phyloP scores from a whole-genome alignment of 2,888 invertebrate species.

The Cheilosia variabilis region DNA sequence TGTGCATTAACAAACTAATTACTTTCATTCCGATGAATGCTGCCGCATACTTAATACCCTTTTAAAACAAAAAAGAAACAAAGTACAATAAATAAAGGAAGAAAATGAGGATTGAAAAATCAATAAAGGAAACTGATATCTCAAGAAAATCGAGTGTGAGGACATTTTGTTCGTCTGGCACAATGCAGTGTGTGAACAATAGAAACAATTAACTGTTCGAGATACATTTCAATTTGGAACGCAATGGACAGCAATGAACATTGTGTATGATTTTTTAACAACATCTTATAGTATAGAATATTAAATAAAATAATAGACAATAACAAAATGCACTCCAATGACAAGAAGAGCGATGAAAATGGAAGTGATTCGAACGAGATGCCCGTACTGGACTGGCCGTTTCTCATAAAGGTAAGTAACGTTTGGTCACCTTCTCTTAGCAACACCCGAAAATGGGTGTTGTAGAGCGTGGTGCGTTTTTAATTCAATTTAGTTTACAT shows the following conservation, averaged over 20 bases:
- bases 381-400: slow-evolving; percentile 81
- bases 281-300: slow-evolving; percentile 24
- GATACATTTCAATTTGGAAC: slow-evolving; percentile 34
- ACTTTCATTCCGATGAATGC: slow-evolving; percentile 60
- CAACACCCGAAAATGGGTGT: slow-evolving; percentile 4
- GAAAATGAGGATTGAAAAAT: slow-evolving; percentile 69
- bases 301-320: slow-evolving; percentile 41
- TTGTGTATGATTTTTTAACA: slow-evolving; percentile 35
- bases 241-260: slow-evolving; percentile 40
- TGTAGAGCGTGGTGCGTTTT: neutral
- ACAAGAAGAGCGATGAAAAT: slow-evolving; percentile 65
- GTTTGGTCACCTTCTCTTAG: slow-evolving; percentile 2
- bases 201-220: slow-evolving; percentile 55
- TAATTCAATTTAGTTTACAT: neutral
- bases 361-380: slow-evolving; percentile 61
- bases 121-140: slow-evolving; percentile 68
- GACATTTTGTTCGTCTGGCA: slow-evolving; percentile 64
- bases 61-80: slow-evolving; percentile 7
- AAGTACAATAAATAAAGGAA: slow-evolving; percentile 20
- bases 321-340: slow-evolving; percentile 68
- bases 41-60: slow-evolving; percentile 16
- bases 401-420: slow-evolving; percentile 81
- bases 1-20: slow-evolving; percentile 69
- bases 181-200: slow-evolving; percentile 63
- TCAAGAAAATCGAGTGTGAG: slow-evolving; percentile 49